phyloP scores from a whole-genome alignment of 2,797 vertebrate species.

The Brachymystax lenok region DNA sequence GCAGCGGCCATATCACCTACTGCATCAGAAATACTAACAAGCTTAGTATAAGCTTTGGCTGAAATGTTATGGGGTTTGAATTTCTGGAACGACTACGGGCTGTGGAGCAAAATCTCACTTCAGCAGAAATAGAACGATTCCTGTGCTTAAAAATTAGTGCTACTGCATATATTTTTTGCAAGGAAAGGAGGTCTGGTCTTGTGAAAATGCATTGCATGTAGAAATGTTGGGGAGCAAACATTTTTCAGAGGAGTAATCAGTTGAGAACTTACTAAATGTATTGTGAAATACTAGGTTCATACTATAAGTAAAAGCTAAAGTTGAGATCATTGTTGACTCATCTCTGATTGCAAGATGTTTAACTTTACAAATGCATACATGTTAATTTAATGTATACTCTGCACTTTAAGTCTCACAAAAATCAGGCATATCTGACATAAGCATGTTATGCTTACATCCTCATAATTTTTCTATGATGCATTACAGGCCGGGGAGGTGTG shows the following conservation, averaged over 20 bases:
- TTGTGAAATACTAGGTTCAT: slow-evolving; percentile 75
- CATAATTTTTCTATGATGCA: slow-evolving; percentile 66
- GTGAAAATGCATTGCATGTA: slow-evolving; percentile 72
- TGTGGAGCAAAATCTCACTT: slow-evolving; percentile 95
- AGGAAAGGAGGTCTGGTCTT: slow-evolving; percentile 76
- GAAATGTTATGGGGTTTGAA: slow-evolving; percentile 99
- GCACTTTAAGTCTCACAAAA: slow-evolving; percentile 68
- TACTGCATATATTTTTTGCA: slow-evolving; percentile 81
- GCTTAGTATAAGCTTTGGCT: slow-evolving; percentile 99
- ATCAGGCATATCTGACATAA: slow-evolving; percentile 70
- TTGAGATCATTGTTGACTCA: slow-evolving; percentile 72
- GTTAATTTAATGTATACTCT: slow-evolving; percentile 68
- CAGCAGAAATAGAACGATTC: slow-evolving; percentile 89
- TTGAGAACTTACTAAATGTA: slow-evolving; percentile 66
- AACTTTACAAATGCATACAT: slow-evolving; percentile 68
- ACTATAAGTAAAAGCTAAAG: slow-evolving; percentile 59
- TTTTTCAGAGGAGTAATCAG: slow-evolving; percentile 74
- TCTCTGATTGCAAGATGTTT: slow-evolving; percentile 70
- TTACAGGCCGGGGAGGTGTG: slow-evolving; percentile 39
- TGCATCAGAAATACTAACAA: slow-evolving; percentile 99
- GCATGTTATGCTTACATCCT: slow-evolving; percentile 67
- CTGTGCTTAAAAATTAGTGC: slow-evolving; percentile 81
- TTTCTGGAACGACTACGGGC: slow-evolving; percentile 95
- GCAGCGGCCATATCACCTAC: slow-evolving; percentile 87
- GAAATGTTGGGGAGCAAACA: slow-evolving; percentile 63